Evolutionary conservation across 2,797 vertebrate genomes (phyloP), one percentile per base, ranked within the genome.

Genomic region (Parauchenoglanis punctatus): DNA sequence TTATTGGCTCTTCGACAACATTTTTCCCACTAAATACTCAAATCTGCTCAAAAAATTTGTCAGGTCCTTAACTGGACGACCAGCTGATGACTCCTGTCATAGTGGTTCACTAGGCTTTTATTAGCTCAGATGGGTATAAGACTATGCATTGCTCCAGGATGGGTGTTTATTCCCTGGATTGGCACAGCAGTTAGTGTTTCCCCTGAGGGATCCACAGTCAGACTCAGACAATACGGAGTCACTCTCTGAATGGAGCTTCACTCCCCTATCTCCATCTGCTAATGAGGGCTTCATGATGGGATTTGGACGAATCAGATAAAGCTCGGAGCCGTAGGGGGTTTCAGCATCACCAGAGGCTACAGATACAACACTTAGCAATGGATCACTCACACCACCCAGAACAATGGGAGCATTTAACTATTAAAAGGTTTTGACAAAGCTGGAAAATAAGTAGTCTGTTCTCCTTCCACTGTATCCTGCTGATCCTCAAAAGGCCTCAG

Each of bases 221-320:
- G 94, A 95, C 94, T 85, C 92, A 95, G 94, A 95, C 94, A 83
- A 80, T 78, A 86, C 31, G 91, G 94, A 95, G 93, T 92, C 92
- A 49, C 67, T 85, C 61, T 86, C 63, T 65, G 25, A 72, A 52
- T 89, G 31, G 28, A 84, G 59, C 31, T 75, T 68, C n/a, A 54
- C 17, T 63, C 56, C 31, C 49, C 10, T 63, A 46, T 77, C 76
- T 86, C 75, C 20, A 40, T 78, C 77, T 88, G 85, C 40, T 85
- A 68, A 86, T 85, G 67, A 86, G 81, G 13, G 77, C 67, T 77
- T 89, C 68, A 78, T 81, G 77, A 86, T 58, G 78, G 44, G 84
- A 49, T 63, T 56, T 73, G 23, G 63, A 40, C 46, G 76, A 90
- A 85, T 81, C 35, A 85, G 56, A 86, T 58, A 85, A 46, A 63